Conservation (phyloP, 1,140 invertebrate genomes). For the Aphis craccivora region DNA sequence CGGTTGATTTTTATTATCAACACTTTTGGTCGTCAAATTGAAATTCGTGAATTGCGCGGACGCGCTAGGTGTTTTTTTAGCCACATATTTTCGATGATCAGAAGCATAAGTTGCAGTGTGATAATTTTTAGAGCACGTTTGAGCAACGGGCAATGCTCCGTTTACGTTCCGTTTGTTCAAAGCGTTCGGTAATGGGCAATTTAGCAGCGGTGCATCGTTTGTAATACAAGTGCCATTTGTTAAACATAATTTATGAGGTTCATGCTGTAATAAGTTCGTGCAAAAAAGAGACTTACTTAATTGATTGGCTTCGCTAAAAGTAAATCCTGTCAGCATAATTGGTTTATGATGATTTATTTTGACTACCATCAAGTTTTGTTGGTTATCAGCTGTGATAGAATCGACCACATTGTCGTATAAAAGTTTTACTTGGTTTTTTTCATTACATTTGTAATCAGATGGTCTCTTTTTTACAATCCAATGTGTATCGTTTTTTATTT, state of each 20-base stretch:
- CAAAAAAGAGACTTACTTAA: slow-evolving; percentile 39
- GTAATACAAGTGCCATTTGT: not conserved
- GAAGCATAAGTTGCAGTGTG: not conserved
- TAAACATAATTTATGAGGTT: not conserved
- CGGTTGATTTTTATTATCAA: not conserved
- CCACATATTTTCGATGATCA: not conserved
- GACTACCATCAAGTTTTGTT: not conserved
- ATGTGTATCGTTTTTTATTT: slow-evolving; percentile 28
- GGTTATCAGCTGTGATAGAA: not conserved
- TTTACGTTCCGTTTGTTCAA: not conserved
- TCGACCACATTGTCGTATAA: not conserved
- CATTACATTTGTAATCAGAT: not conserved
- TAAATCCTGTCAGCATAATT: slow-evolving; percentile 33
- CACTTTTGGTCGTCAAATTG: not conserved
- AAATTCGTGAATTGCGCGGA: not conserved
- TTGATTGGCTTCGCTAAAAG: not conserved
- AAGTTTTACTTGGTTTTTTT: not conserved
- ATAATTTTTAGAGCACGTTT: not conserved
- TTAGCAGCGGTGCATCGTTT: not conserved
- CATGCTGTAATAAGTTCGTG: not conserved
- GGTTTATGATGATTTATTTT: slow-evolving; percentile 26
- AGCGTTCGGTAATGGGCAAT: not conserved
- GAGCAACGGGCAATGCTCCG: not conserved
- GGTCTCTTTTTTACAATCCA: not conserved
- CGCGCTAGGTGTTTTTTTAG: not conserved